A percentile compares a stretch with the other conserved stretches of the same genome.
These are phyloP conservation scores for Micrastur ruficollis DNA, from an alignment of 2,797 vertebrate species.

Conservation along the genomic window DNA sequence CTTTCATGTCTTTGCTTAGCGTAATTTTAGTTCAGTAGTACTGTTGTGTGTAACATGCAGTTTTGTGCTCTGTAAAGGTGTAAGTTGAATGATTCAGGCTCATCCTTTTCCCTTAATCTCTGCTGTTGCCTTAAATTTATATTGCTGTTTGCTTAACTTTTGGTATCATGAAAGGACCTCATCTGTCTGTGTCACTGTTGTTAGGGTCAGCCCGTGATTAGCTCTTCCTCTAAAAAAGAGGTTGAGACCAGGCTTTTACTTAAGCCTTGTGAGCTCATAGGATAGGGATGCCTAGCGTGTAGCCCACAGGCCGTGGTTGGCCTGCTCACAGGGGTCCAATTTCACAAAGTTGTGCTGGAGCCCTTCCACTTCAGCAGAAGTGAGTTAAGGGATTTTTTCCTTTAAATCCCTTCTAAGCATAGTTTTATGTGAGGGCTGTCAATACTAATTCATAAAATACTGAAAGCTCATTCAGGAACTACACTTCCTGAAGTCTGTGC, in stretches of 20 bases:
- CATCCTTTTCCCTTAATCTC: not conserved
- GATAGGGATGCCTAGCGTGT: not conserved
- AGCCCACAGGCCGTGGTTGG: not conserved
- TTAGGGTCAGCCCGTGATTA: not conserved
- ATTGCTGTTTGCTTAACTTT: not conserved
- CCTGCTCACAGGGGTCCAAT: not conserved
- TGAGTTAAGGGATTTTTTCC: not conserved
- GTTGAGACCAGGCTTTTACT: not conserved
- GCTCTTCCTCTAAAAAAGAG: not conserved
- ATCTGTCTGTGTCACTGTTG: not conserved
- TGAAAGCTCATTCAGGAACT: not conserved
- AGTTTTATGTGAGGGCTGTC: not conserved
- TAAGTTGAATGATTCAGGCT: not conserved
- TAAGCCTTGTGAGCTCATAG: not conserved
- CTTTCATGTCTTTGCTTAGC: not conserved
- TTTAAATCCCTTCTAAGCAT: not conserved
- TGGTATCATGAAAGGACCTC: not conserved
- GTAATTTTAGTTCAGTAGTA: not conserved
- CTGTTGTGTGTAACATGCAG: not conserved
- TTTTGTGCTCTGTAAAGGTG: not conserved
- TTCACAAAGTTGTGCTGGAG: not conserved
- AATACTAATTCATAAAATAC: not conserved
- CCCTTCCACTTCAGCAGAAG: not conserved
- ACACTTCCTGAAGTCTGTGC: not conserved
- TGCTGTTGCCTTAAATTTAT: not conserved